A percentile compares a stretch with the other conserved stretches of the same genome.
These are phyloP conservation scores for Cryptus armator DNA, from an alignment of 2,888 invertebrate genomes.

Conservation along the genomic window DNA sequence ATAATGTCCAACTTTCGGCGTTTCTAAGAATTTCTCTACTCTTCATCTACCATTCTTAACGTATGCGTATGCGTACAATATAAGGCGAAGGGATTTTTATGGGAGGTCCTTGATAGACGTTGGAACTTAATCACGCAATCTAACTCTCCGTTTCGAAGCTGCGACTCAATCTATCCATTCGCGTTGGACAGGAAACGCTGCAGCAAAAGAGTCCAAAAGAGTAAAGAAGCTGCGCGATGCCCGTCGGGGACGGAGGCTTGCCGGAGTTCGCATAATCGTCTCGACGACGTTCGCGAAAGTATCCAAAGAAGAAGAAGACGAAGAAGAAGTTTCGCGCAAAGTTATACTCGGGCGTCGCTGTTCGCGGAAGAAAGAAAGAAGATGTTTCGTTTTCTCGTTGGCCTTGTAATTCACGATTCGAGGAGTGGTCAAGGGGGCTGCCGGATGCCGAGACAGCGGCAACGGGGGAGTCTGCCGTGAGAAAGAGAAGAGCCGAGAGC, in stretches of 20 bases:
- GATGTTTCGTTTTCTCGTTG: constrained; percentile 54
- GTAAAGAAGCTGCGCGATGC: constrained; percentile 22
- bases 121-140: constrained; percentile 38
- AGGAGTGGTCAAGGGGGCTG: constrained; percentile 49
- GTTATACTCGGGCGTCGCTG: constrained; percentile 12
- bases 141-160: constrained; percentile 21
- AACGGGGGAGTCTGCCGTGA: neutral
- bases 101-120: constrained; percentile 24
- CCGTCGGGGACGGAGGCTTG: constrained; percentile 30
- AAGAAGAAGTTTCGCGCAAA: constrained; percentile 10
- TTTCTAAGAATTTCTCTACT: neutral
- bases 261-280: constrained; percentile 41
- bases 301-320: constrained; percentile 20
- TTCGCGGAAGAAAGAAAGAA: constrained; percentile 42
- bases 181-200: constrained; percentile 39
- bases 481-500: constrained; percentile 5
- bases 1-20: neutral
- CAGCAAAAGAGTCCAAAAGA: constrained; percentile 8
- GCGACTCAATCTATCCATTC: constrained; percentile 49
- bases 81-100: neutral
- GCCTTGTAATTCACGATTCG: constrained; percentile 58
- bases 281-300: constrained; percentile 24
- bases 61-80: neutral
- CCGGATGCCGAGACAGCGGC: constrained; percentile 39
- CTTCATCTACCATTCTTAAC: neutral